A percentile compares a stretch with the other conserved stretches of the same genome.
These are phyloP conservation scores for Lordiphosa fenestrarum DNA, from an alignment of 2,888 invertebrate species.

Conservation along the genomic window DNA sequence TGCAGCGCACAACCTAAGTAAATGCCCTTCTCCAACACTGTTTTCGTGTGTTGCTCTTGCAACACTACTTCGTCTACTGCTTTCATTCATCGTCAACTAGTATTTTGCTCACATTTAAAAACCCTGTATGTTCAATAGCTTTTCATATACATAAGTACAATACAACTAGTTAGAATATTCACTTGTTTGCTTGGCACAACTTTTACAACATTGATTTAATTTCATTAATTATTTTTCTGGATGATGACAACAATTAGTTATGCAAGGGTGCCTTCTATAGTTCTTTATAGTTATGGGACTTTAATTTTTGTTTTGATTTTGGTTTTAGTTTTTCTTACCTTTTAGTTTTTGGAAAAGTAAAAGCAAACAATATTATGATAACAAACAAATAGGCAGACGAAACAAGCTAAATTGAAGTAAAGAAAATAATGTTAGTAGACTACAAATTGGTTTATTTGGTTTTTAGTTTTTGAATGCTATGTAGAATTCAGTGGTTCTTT, in stretches of 20 bases:
- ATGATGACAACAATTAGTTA: conserved; percentile 49
- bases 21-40: conserved; percentile 13
- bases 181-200: conserved; percentile 34
- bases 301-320: conserved; percentile 50
- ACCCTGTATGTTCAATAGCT: conserved; percentile 74
- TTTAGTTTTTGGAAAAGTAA: conserved; percentile 39
- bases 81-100: conserved; percentile 29
- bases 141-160: conserved; percentile 33
- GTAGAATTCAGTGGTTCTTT: conserved; percentile 61
- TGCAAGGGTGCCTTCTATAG: conserved; percentile 48
- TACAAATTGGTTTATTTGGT: conserved; percentile 39
- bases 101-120: conserved; percentile 73
- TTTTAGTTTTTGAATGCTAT: conserved; percentile 51
- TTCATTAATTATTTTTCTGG: conserved; percentile 20
- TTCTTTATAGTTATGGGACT: conserved; percentile 28
- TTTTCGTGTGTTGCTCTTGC: background rate
- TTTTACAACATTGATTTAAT: conserved; percentile 44
- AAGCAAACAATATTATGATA: conserved; percentile 34
- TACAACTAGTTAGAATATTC: conserved; percentile 33
- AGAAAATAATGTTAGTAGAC: conserved; percentile 33
- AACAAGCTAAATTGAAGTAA: conserved; percentile 29
- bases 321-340: conserved; percentile 35
- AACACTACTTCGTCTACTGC: conserved; percentile 21
- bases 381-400: conserved; percentile 15
- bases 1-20: conserved; percentile 68